Evolutionary conservation across 2,888 invertebrate species (phyloP), one percentile per base, ranked within the genome.

Genomic region (Eretmocerus hayati): DNA sequence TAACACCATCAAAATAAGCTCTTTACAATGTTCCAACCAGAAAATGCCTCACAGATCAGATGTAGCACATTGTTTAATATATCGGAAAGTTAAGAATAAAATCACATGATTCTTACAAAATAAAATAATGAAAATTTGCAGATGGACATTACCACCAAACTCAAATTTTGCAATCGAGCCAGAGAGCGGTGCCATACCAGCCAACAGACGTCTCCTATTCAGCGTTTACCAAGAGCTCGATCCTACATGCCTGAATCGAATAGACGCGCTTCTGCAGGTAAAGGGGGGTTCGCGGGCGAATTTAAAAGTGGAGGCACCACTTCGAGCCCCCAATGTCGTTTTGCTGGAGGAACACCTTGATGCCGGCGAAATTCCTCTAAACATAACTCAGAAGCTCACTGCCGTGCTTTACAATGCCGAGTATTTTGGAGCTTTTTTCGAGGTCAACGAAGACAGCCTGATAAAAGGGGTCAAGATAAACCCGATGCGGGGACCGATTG

Each of bases 81-180:
- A n/a, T n/a, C n/a, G n/a, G n/a, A n/a, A n/a, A n/a, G n/a, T n/a
- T n/a, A n/a, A n/a, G n/a, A n/a, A n/a, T n/a, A n/a, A n/a, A n/a
- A n/a, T n/a, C n/a, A n/a, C n/a, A n/a, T n/a, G n/a, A n/a, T n/a
- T n/a, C n/a, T n/a, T n/a, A n/a, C n/a, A n/a, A n/a, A n/a, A n/a
- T n/a, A n/a, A n/a, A n/a, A n/a, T n/a, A n/a, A n/a, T n/a, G n/a
- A n/a, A n/a, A n/a, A n/a, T n/a, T n/a, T 79, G 77, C 65, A 62
- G 72, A 41, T 76, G 81, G 60, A 66, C 76, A 26, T 68, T 80
- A 39, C 76, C 76, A 2, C 59, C 72, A 13, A 66, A 74, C 42
- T 74, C 74, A 41, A 74, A 76, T 41, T 70, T 79, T 55, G 66
- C 52, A 48, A 69, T 82, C 42, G 67, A 74, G 56, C 82, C 82